Base-by-base conservation (phyloP, 2,113 vertebrate species). In the Saguinus midas region DNA sequence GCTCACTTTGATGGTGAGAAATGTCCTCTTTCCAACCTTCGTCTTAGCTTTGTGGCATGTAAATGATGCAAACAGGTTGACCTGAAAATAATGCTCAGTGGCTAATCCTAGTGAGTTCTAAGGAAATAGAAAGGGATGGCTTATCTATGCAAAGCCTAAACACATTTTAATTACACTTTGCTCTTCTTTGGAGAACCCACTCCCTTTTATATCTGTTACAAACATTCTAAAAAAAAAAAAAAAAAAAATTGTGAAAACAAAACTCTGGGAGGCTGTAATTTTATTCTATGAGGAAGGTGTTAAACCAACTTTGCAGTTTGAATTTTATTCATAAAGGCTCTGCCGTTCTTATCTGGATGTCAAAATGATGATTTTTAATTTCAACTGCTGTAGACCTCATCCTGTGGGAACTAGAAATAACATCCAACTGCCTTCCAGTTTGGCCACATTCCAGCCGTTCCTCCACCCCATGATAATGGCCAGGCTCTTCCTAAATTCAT, bases 371-470 rank as follows among this genome's bases (percentile, higher is more conserved):
- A 48, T 84, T 94, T 94, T 96, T 21, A 64, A 37, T 55, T 96
- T 84, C 92, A 96, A 58, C 8, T 23, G 29, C 55, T 95, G 48
- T 35, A 50, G 80, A 27, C 52, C 25, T 95, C 76, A 92, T 96
- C 92, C 95, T 96, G 57, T 75, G 84, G 92, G 70, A 95, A 50
- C 95, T 70, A 83, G 68, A 94, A 95, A 50, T 97, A 52, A 96
- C 64, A 29, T 55, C 50, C 79, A 91, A 76, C 76, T 48, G 32
- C 61, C 45, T 91, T 97, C 80, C 61, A 58, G 6, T 57, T 18
- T 95, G 97, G 80, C 84, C 50, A 29, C 84, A 45, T 68, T 61
- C 90, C 83, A 96, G 84, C 40, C 16, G 40, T 87, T 88, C 82
- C 75, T 40, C 72, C 17, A 27, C 64, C 78, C 81, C 17, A 3